Base-by-base conservation (phyloP, 2,113 vertebrate species). In the Calidris pugnax region DNA sequence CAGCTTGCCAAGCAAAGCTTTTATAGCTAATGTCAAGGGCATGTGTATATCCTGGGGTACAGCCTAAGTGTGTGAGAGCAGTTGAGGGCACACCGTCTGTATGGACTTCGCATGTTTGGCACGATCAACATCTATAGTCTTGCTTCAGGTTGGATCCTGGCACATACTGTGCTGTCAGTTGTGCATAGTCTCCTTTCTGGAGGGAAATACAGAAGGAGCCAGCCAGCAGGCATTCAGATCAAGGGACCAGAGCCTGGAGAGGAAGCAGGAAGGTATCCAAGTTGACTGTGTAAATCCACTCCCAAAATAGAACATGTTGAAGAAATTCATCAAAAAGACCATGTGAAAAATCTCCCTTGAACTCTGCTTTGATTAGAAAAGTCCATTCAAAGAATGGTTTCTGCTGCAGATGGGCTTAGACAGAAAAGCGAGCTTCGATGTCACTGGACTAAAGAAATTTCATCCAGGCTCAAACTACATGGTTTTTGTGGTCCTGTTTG, bases 261-360 rank as follows among this genome's bases (percentile, higher is more conserved):
- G 56, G 35, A 95, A 90, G 50, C 67, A 93, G 90, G 67, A 95
- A 86, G 37, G 32, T 53, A 66, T 73, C 63, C 75, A 93, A 94
- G 28, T 20, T 77, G 63, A 74, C 37, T 41, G 6, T 45, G 50
- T 74, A 87, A 83, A 45, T 68, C 32, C 37, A n/a, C 27, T 88
- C 68, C n/a, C 55, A 30, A 77, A 82, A 90, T 1, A 93, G 32
- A 41, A 41, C 12, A 24, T 4, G 23, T 2, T 79, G 50, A 90
- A 83, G 50, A 95, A 87, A 87, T 45, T 24, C 39, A 73, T 41
- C 41, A 69, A 59, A 86, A 92, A 9, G 15, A 47, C 10, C 13
- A 51, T 14, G 48, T 35, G 18, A 72, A 85, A 91, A 76, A 33
- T 69, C 57, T 81, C 14, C 21, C 11, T 76, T 86, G 28, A 92